Conservation (phyloP, 2,888 invertebrate genomes). For the Eretmocerus hayati region DNA sequence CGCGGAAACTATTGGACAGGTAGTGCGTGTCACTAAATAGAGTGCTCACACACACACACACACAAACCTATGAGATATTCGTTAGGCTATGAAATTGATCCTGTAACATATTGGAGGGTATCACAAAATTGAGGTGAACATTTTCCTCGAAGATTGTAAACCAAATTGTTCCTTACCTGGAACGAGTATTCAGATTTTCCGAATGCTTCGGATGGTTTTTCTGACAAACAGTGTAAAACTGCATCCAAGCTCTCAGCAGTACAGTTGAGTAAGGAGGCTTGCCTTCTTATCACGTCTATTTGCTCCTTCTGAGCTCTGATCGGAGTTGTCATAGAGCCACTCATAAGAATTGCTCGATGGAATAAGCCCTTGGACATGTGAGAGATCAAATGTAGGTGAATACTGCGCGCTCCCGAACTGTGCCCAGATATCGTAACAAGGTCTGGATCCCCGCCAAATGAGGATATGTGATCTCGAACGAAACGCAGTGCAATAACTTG, state of each 20-base stretch:
- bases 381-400: slow-evolving; percentile 47
- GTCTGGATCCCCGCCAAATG: slow-evolving; percentile 61
- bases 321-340: slow-evolving; percentile 56
- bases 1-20: too few species aligned
- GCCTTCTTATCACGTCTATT: slow-evolving; percentile 53
- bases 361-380: slow-evolving; percentile 63
- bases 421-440: slow-evolving; percentile 58
- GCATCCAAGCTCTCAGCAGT: slow-evolving; percentile 48
- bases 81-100: too few species aligned
- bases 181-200: slow-evolving; percentile 22
- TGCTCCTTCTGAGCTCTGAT: slow-evolving; percentile 52
- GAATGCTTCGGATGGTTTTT: slow-evolving; percentile 37
- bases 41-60: too few species aligned
- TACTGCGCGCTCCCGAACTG: slow-evolving; percentile 45
- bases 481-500: slow-evolving; percentile 61
- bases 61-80: too few species aligned
- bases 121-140: too few species aligned
- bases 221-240: slow-evolving; percentile 57
- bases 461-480: slow-evolving; percentile 57
- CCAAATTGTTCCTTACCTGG: slow-evolving; percentile 21
- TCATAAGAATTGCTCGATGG: slow-evolving; percentile 63
- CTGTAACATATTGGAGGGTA: too few species aligned
- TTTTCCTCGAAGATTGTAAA: too few species aligned
- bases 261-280: slow-evolving; percentile 57
- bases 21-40: too few species aligned